Base-by-base conservation (phyloP, 2,113 vertebrate genomes). In the Spilogale gracilis region DNA sequence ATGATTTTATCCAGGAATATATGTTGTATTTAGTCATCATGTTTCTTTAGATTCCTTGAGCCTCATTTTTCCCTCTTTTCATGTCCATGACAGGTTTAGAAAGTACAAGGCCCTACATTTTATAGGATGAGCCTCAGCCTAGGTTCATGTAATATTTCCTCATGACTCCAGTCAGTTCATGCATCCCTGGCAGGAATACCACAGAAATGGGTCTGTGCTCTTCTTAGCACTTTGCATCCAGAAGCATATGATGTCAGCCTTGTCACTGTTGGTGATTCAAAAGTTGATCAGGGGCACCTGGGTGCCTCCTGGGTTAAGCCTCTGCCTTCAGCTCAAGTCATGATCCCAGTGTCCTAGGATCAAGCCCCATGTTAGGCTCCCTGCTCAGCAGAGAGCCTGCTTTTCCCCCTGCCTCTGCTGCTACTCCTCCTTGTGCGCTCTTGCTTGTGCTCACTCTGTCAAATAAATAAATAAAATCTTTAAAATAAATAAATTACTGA, bases 11-110 rank as follows among this genome's bases (percentile, higher is more conserved):
- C 43, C 14, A 82, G n/a, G 58, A 94, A 91, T 61, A 50, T 30
- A 82, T 94, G 32, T 78, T 92, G 1, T 71, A 61, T 94, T 96
- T 94, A 83, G 11, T 93, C 96, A 21, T 96, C 65, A 78, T 56
- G n/a, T 69, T 65, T 80, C 61, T 83, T 93, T 21, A 82, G 61
- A 93, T 38, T 91, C 96, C 50, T 78, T 92, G 18, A 95, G 58
- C 50, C 69, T 95, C n/a, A 25, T 54, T 96, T 91, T 93, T 65
- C 12, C 20, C 10, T 86, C 13, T 93, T 95, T 92, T 92, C 38
- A 58, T 89, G 84, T 91, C 63, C 48, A 87, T 92, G n/a, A 67
- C 32, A 67, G 50, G 94, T 96, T 94, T 89, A 25, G 43, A 71
- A 95, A 93, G 50, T 90, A 54, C 16, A 92, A 92, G 27, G 10